Evolutionary conservation across 2,113 vertebrate genomes (phyloP).

Genomic region (Apeltes quadracus): DNA sequence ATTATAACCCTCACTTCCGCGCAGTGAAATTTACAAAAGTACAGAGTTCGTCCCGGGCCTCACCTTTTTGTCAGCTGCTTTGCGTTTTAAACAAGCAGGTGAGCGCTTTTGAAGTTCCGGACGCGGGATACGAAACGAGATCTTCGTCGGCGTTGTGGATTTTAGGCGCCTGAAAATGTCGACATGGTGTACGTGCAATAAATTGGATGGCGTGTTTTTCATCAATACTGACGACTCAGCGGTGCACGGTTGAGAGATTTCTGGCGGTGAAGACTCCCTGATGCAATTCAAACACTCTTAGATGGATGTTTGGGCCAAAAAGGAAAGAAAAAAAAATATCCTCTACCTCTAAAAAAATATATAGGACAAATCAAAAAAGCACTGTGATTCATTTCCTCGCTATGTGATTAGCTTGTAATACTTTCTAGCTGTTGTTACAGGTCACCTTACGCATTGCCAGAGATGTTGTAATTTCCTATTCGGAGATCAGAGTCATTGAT

Average conservation of each 20-base stretch:
- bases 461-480: constrained; percentile 43
- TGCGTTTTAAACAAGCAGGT: constrained; percentile 37
- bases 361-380: background rate
- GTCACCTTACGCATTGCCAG: constrained; percentile 20
- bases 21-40: constrained; percentile 58
- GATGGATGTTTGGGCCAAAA: constrained; percentile 25
- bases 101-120: constrained; percentile 26
- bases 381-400: constrained; percentile 1
- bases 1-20: constrained; percentile 62
- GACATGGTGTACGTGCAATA: background rate
- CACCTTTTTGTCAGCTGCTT: constrained; percentile 49
- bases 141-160: no score
- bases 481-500: constrained; percentile 44
- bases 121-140: constrained; percentile 11
- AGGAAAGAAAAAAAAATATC: constrained; percentile 26
- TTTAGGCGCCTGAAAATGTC: background rate
- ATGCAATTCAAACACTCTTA: constrained; percentile 29
- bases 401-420: constrained; percentile 15
- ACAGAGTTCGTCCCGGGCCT: constrained; percentile 44
- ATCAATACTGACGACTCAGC: background rate
- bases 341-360: constrained; percentile 16
- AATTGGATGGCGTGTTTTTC: background rate
- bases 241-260: constrained; percentile 32
- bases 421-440: constrained; percentile 2
- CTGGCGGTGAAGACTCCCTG: constrained; percentile 4